phyloP scores from a whole-genome alignment of 2,888 invertebrate genomes.

The Linyphia triangularis region DNA sequence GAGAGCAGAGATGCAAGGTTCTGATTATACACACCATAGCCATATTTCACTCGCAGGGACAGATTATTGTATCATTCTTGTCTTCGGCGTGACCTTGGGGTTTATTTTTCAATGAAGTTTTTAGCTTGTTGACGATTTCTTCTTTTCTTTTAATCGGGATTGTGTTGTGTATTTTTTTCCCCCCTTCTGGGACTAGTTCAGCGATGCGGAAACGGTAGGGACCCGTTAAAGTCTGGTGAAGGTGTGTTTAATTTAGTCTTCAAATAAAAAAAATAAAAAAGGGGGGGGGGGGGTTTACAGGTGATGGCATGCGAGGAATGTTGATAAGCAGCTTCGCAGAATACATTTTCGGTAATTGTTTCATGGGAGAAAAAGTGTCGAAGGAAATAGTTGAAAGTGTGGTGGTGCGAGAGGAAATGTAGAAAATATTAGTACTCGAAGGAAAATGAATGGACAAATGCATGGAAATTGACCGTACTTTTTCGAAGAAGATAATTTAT shows the following conservation, averaged over 20 bases:
- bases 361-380: no score
- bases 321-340: no score
- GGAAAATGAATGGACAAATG: no score
- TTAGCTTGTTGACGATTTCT: background rate
- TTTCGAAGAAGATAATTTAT: no score
- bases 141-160: background rate
- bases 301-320: no score
- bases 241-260: background rate
- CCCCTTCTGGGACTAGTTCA: constrained; percentile 39
- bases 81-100: background rate
- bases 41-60: background rate
- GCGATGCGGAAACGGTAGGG: constrained; percentile 50
- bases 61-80: background rate
- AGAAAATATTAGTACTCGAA: no score
- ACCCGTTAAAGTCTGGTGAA: background rate
- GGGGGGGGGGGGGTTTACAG: no score
- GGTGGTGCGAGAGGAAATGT: no score
- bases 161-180: background rate
- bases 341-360: no score
- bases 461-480: no score
- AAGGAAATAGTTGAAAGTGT: no score
- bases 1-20: background rate
- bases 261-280: background rate
- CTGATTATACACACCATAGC: background rate
- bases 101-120: background rate